Base-by-base conservation (phyloP, 2,113 vertebrate genomes). In the Perca schrenkii region DNA sequence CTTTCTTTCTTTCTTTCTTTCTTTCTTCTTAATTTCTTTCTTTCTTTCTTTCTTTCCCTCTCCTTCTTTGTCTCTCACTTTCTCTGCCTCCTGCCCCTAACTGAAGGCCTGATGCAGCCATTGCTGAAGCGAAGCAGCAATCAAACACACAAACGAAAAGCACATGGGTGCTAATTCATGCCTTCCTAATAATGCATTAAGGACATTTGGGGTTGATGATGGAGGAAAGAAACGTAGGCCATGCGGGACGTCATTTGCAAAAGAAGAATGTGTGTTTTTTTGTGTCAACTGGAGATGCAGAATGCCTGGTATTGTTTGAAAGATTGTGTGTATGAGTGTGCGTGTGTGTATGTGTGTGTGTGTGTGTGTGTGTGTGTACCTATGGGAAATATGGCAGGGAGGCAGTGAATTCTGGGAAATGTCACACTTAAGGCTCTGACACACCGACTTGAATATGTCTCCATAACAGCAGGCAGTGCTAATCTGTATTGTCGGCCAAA, bases 91-190 rank as follows among this genome's bases (percentile, higher is more conserved):
- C 40, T 79, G 46, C 66, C 17, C 40, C 10, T 46, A 34, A 83
- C 66, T 74, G 50, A 81, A 74, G 52, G 74, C 49, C 71, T 61
- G 47, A 73, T 74, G 61, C 68, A 58, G 85, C 74, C 79, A 79
- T 64, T 80, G 79, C 80, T 40, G 68, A 86, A 56, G 84, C 62
- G 31, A 77, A 64, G 49, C 83, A 80, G 85, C 87, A 94, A 94
- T 93, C 93, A 93, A 84, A 90, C 69, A 47, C 62, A 64, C 86
- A 94, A 95, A 96, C 90, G 88, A 67, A 84, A 95, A 94, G 91
- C 94, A 93, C 92, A 93, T 94, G 93, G 89, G 67, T 83, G 84
- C 88, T 90, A 93, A 92, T 91, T 88, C 86, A 73, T 80, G 75
- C 88, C 88, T 84, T 90, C 60, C 88, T 90, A 93, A 94, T 93